Evolutionary conservation across 1,140 invertebrate genomes (phyloP).

Genomic region (Dufourea novaeangliae): DNA sequence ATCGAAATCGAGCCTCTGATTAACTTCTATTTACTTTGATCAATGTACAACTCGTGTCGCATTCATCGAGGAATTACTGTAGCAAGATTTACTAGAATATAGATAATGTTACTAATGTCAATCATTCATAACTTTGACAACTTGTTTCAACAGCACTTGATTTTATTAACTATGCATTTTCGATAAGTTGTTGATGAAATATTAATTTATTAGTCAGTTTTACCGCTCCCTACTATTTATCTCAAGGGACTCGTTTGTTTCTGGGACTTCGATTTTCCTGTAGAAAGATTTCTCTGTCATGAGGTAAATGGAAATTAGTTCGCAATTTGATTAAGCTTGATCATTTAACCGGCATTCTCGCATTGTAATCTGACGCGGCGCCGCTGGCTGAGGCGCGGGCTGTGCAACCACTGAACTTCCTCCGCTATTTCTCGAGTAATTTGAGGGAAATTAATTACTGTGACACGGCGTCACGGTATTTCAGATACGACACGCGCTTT

Average conservation of each 20-base stretch:
- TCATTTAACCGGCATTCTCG: constrained; percentile 47
- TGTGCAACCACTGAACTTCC: constrained; percentile 28
- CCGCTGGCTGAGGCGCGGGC: constrained; percentile 24
- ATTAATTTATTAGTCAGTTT: no score
- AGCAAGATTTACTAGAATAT: no score
- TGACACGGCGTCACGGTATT: constrained; percentile 30
- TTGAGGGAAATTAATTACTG: constrained; percentile 54
- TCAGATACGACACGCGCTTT: not conserved
- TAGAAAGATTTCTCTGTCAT: not conserved
- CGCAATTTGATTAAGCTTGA: constrained; percentile 36
- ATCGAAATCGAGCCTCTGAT: no score
- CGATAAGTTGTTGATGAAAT: no score
- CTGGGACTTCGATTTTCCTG: not conserved
- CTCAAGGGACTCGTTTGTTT: not conserved
- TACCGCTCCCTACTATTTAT: no score
- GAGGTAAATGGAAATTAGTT: constrained; percentile 36
- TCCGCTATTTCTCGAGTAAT: constrained; percentile 43
- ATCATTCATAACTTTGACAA: no score
- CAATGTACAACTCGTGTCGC: no score
- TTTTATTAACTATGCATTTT: no score
- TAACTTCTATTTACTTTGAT: no score
- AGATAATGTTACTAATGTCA: no score
- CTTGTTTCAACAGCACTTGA: no score
- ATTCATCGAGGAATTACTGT: no score
- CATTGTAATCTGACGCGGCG: constrained; percentile 49